Evolutionary conservation across 2,113 vertebrate species (phyloP).

Genomic region (Paradoxurus hermaphroditus): DNA sequence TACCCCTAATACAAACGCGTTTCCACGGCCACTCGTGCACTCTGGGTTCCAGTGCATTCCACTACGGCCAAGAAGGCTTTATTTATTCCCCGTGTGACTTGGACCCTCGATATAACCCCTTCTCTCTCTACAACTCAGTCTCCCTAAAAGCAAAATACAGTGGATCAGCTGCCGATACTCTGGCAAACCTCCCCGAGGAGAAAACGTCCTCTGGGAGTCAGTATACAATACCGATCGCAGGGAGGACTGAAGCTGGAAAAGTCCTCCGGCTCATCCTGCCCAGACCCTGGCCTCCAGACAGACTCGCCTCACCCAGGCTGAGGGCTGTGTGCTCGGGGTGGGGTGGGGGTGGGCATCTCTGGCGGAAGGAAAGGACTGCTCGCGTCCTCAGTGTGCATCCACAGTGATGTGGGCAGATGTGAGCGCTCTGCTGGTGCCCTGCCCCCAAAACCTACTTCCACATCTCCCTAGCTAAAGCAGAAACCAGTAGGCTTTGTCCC

Average conservation of each 20-base stretch:
- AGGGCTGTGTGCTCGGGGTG: too few species aligned
- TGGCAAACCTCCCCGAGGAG: not conserved
- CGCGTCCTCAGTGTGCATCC: not conserved
- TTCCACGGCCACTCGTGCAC: not conserved
- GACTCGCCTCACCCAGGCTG: not conserved
- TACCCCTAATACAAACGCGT: not conserved
- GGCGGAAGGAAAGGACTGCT: not conserved
- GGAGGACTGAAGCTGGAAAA: not conserved
- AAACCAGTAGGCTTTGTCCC: not conserved
- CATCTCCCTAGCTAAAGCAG: not conserved
- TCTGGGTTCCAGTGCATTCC: not conserved
- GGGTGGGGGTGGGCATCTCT: not conserved
- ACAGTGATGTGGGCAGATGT: accelerated
- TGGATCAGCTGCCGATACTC: not conserved
- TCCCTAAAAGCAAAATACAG: not conserved
- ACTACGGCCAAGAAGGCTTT: not conserved
- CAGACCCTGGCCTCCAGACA: not conserved
- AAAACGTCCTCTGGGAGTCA: not conserved
- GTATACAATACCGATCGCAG: not conserved
- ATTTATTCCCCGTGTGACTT: not conserved
- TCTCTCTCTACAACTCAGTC: not conserved
- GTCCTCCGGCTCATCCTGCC: not conserved
- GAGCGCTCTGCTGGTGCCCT: not conserved
- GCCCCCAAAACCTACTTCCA: not conserved
- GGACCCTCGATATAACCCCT: not conserved